Percentiles rank a stretch among this genome's conserved stretches.
phyloP scores from a whole-genome alignment of 23 tunicate species.

The Ascidia mentula region DNA sequence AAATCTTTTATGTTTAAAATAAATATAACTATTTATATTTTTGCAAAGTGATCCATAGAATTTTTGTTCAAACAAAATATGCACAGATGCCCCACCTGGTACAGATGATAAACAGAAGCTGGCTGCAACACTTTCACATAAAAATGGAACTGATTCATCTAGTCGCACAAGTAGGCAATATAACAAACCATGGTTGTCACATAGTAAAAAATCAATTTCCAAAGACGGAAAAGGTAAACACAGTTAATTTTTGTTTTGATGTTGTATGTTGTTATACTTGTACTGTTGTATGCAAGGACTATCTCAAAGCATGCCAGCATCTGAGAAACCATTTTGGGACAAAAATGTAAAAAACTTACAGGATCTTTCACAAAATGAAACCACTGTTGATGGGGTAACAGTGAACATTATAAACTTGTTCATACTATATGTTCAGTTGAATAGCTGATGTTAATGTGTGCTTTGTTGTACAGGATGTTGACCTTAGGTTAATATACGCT shows the following conservation, averaged over 20 bases:
- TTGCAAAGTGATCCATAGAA: no score
- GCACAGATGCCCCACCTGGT: no score
- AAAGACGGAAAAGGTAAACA: slow-evolving; percentile 16
- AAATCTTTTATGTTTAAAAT: no score
- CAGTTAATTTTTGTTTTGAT: no score
- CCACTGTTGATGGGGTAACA: background rate
- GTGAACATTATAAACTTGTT: background rate
- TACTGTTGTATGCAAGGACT: no score
- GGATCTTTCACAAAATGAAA: background rate
- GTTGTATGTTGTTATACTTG: no score
- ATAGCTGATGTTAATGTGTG: no score
- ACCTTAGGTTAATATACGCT: slow-evolving; percentile 44
- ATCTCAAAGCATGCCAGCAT: slow-evolving; percentile 3
- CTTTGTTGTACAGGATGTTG: slow-evolving; percentile 14
- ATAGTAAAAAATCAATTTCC: slow-evolving; percentile 46
- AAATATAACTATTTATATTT: no score
- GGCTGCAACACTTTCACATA: background rate
- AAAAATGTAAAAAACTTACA: background rate
- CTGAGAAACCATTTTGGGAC: background rate
- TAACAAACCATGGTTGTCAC: slow-evolving; percentile 62
- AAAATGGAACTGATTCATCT: background rate
- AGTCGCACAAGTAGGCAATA: slow-evolving; percentile 42
- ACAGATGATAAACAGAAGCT: background rate
- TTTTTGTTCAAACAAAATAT: no score
- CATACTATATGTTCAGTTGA: background rate